Conservation (phyloP, 2,888 invertebrate genomes). For the Rhyacophila evoluta region DNA sequence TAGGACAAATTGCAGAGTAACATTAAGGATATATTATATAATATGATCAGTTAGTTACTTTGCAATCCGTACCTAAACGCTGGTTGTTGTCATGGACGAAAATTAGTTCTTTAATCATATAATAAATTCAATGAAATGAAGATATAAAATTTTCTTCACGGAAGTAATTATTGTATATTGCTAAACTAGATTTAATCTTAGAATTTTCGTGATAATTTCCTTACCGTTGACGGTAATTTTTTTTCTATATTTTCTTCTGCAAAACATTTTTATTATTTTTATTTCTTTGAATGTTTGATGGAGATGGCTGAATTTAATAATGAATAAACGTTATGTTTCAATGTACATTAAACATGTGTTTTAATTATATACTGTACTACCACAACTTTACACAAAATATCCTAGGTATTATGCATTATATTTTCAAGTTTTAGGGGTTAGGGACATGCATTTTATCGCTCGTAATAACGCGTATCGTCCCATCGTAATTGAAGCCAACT, state of each 20-base stretch:
- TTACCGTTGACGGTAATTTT: constrained; percentile 35
- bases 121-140: not conserved
- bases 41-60: too few relatives aligned
- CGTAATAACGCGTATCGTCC: too few relatives aligned
- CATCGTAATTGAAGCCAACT: too few relatives aligned
- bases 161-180: constrained; percentile 46
- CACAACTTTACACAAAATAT: not conserved
- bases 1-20: too few relatives aligned
- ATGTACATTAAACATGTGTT: constrained; percentile 54
- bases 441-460: too few relatives aligned
- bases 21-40: too few relatives aligned
- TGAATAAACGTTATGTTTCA: constrained; percentile 55
- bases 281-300: constrained; percentile 52
- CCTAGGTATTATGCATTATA: not conserved
- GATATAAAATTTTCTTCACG: constrained; percentile 3
- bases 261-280: constrained; percentile 42
- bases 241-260: not conserved
- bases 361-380: constrained; percentile 42
- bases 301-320: constrained; percentile 53
- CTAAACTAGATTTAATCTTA: constrained; percentile 31
- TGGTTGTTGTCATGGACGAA: too few relatives aligned
- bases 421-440: too few relatives aligned
- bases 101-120: not conserved
- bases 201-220: constrained; percentile 45
- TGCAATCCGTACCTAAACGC: too few relatives aligned